Evolutionary conservation across 1,140 invertebrate species (phyloP).

Genomic region (Mycetomoellerius zeteki): DNA sequence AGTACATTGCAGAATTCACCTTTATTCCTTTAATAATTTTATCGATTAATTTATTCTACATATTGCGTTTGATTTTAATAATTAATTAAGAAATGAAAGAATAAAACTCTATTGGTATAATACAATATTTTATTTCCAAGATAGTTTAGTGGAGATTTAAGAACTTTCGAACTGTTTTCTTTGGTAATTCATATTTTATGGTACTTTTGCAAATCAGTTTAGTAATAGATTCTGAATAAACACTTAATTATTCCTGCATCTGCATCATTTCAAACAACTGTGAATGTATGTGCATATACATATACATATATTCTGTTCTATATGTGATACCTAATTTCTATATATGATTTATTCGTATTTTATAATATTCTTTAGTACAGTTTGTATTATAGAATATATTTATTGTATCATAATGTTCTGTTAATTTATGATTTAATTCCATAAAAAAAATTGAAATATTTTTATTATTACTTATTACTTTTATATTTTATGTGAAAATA

Average conservation of each 20-base stretch:
- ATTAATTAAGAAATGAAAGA: slow-evolving; percentile 2
- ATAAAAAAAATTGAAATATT: not conserved
- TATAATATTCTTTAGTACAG: not conserved
- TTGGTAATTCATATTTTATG: not conserved
- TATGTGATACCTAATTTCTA: not conserved
- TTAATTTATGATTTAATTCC: slow-evolving; percentile 48
- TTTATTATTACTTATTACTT: not conserved
- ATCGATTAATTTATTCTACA: slow-evolving; percentile 50
- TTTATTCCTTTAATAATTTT: slow-evolving; percentile 16
- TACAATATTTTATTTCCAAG: not conserved
- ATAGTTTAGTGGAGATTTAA: not conserved
- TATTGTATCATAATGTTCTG: not conserved
- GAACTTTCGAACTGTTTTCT: not conserved
- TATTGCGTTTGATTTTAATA: slow-evolving; percentile 41
- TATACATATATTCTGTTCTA: slow-evolving; percentile 25
- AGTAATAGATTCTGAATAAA: slow-evolving; percentile 8
- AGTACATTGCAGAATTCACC: slow-evolving; percentile 20
- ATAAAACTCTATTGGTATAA: not conserved
- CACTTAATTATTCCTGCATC: slow-evolving; percentile 11
- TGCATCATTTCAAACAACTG: slow-evolving; percentile 23
- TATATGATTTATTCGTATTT: not conserved
- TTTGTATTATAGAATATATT: not conserved
- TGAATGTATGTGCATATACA: slow-evolving; percentile 10
- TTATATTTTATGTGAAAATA: not conserved
- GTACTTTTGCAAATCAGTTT: not conserved